These are phyloP conservation scores for Diadegma fenestrale DNA, from an alignment of 2,888 invertebrate genomes.

Conservation along the genomic window DNA sequence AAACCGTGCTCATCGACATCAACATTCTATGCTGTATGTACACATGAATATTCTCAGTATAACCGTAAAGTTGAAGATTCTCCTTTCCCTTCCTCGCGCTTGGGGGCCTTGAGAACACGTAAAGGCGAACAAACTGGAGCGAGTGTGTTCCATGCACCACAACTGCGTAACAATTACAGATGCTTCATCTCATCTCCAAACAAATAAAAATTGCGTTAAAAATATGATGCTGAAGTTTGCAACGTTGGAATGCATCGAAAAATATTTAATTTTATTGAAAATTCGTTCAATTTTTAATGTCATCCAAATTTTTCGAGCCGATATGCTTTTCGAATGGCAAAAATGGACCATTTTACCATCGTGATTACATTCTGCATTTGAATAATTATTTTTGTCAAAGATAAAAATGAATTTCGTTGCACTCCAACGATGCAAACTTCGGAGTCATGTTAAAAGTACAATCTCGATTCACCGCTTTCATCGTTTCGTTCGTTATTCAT, in stretches of 20 bases:
- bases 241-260: too few species aligned
- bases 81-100: constrained; percentile 24
- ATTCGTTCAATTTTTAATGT: too few species aligned
- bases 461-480: not conserved
- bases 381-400: too few species aligned
- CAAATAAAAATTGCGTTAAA: constrained; percentile 2
- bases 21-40: not conserved
- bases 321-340: too few species aligned
- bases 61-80: constrained; percentile 16
- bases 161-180: constrained; percentile 21
- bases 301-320: too few species aligned
- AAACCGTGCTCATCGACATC: constrained; percentile 38
- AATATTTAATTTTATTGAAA: too few species aligned
- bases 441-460: too few species aligned
- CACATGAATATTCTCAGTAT: not conserved
- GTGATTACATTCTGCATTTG: too few species aligned
- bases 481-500: not conserved
- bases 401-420: too few species aligned
- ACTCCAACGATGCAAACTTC: too few species aligned
- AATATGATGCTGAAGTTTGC: too few species aligned
- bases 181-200: constrained; percentile 5
- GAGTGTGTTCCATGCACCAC: constrained; percentile 1
- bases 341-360: too few species aligned
- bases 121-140: constrained; percentile 27
- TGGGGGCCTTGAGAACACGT: constrained; percentile 6